These are phyloP conservation scores for Atrina japonica DNA, from an alignment of 2,888 invertebrate species.

Conservation along the genomic window DNA sequence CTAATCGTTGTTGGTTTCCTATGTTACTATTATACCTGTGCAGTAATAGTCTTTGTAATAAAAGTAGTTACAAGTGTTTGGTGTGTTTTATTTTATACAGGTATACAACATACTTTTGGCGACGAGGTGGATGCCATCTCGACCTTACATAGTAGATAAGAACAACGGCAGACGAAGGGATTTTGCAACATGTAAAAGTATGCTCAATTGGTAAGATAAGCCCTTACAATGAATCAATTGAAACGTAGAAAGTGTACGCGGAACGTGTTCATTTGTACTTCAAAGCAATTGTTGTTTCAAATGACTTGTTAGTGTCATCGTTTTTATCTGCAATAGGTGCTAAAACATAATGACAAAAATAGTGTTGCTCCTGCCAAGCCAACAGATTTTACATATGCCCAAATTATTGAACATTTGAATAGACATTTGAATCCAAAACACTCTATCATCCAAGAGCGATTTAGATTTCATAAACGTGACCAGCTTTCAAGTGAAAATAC, in stretches of 20 bases:
- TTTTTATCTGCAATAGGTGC: constrained; percentile 17
- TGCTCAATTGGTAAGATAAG: constrained; percentile 20
- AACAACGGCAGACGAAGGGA: too few species aligned
- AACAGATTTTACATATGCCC: constrained; percentile 6
- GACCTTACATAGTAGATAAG: too few species aligned
- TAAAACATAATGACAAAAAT: constrained; percentile 24
- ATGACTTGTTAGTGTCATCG: constrained; percentile 1
- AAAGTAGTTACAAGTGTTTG: too few species aligned
- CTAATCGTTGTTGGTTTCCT: too few species aligned
- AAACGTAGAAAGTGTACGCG: constrained; percentile 19
- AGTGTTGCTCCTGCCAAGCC: constrained; percentile 16
- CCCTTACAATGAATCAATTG: constrained; percentile 10
- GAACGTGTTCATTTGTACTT: constrained; percentile 15
- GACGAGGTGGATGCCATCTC: too few species aligned
- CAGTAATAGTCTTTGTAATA: too few species aligned
- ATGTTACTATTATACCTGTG: too few species aligned
- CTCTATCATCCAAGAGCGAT: constrained; percentile 6
- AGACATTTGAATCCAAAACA: constrained; percentile 9
- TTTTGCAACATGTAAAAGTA: not conserved
- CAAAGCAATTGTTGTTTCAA: not conserved
- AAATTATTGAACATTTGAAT: constrained; percentile 23
- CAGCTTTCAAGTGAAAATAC: not conserved
- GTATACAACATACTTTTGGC: too few species aligned
- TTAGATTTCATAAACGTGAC: constrained; percentile 8
- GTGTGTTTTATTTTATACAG: too few species aligned